Evolutionary conservation across 2,888 invertebrate genomes (phyloP), one percentile per base, ranked within the genome.

Genomic region (Drosophila dives): DNA sequence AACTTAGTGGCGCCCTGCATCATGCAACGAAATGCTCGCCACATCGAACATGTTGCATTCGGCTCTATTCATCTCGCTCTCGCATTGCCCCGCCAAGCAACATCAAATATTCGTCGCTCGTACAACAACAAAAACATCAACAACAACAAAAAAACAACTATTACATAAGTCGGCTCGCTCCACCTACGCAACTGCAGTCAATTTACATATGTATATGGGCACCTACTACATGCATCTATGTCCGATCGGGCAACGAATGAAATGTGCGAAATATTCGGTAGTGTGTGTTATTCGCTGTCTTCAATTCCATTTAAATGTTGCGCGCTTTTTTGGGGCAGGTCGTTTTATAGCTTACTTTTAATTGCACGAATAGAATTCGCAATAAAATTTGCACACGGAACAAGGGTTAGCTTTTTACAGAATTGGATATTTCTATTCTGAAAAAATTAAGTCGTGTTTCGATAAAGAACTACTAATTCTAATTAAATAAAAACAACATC

Each of bases 111-210:
- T 36, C 26, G 32, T 54, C 50, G 51, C 51, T 60, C 38, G 40
- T 51, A 62, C 79, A 85, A 89, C 73, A 85, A 87, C 84, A 89
- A 83, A 83, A 64, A 45, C 36, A 36, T 15, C 36, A 36, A 36
- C n/a, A 42, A n/a, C 42, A 42, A 20, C 75, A 85, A 87, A 80
- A 89, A 85, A 87, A 65, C 68, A 75, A 78, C 60, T 75, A 70
- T 86, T 86, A 89, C 85, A 86, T 89, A 86, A 89, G 86, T 80
- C 82, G 76, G 72, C 68, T 26, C 55, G 86, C 86, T 86, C 86
- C 90, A 90, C 86, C 90, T 80, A 83, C 90, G 45, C 36, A 58
- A 65, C 32, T 61, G 60, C 67, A 59, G 51, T 62, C 60, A 59
- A 68, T 56, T 53, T 73, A 65, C 66, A 68, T 79, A 64, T 62